Conservation (phyloP, 2,888 invertebrate genomes). For the Drosophila rellima region DNA sequence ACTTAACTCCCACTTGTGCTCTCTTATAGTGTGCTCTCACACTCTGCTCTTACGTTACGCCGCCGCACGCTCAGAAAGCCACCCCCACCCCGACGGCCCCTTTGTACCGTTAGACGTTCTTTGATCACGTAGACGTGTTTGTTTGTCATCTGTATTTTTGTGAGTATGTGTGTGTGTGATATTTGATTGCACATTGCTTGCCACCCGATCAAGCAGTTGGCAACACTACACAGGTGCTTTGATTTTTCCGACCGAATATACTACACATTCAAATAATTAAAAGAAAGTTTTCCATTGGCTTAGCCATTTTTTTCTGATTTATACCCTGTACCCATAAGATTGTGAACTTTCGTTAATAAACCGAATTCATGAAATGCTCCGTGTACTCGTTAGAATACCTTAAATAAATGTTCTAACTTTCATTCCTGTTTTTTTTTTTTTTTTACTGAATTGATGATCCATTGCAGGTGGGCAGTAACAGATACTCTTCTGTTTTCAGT, state of each 20-base stretch:
- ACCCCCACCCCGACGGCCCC: constrained; percentile 37
- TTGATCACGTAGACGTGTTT: constrained; percentile 61
- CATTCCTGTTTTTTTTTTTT: too few species aligned
- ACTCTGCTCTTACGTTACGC: constrained; percentile 22
- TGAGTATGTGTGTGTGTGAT: constrained; percentile 26
- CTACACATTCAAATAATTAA: constrained; percentile 4
- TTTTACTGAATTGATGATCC: too few species aligned
- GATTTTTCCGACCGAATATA: constrained; percentile 32
- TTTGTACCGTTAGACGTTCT: constrained; percentile 44
- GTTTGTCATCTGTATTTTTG: constrained; percentile 38
- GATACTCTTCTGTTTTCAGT: not conserved
- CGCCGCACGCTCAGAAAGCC: constrained; percentile 35
- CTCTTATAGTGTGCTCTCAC: constrained; percentile 9
- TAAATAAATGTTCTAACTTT: too few species aligned
- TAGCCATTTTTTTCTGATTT: not conserved
- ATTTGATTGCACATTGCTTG: constrained; percentile 52
- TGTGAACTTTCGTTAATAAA: not conserved
- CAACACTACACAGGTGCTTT: constrained; percentile 39
- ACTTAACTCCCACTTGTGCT: constrained; percentile 43
- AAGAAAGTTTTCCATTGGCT: constrained; percentile 18
- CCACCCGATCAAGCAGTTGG: constrained; percentile 40
- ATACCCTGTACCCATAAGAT: not conserved
- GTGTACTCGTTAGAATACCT: too few species aligned
- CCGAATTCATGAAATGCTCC: not conserved
- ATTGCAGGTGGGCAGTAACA: not conserved